A percentile compares a stretch with the other conserved stretches of the same genome.
phyloP scores from a whole-genome alignment of 92 coral and sea anemone genomes.

The Siderastrea siderea region DNA sequence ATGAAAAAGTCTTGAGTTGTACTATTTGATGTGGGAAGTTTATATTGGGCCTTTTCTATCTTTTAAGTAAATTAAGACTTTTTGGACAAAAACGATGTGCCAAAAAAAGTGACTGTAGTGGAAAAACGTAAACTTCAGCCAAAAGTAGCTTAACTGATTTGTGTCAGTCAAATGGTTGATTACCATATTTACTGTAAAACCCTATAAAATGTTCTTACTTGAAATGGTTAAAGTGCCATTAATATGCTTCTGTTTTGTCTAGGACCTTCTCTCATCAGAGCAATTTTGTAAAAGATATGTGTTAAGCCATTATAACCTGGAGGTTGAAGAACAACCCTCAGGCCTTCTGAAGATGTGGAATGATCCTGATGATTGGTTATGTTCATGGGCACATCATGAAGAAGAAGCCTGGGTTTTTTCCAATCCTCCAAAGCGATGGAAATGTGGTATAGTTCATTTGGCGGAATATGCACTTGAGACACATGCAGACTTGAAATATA shows the following conservation, averaged over 20 bases:
- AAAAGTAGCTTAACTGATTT: too few species aligned
- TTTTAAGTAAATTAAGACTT: too few species aligned
- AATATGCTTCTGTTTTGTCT: neutral
- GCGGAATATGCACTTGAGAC: constrained; percentile 22
- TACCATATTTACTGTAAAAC: too few species aligned
- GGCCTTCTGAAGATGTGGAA: constrained; percentile 34
- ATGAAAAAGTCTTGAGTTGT: too few species aligned
- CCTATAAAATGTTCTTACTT: neutral
- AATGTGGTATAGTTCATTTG: constrained; percentile 65
- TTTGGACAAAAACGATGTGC: too few species aligned
- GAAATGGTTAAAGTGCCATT: neutral
- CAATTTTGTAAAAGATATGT: constrained; percentile 36
- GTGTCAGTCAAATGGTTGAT: too few species aligned
- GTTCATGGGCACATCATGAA: constrained; percentile 16
- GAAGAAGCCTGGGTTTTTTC: constrained; percentile 35
- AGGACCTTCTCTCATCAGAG: constrained; percentile 41
- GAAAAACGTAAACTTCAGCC: too few species aligned
- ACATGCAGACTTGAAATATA: constrained; percentile 44
- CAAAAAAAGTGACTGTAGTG: too few species aligned
- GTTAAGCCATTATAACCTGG: constrained; percentile 19
- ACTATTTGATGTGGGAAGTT: too few species aligned
- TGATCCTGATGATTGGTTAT: constrained; percentile 18
- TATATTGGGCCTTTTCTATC: too few species aligned
- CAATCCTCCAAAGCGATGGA: constrained; percentile 54
- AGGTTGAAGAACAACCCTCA: constrained; percentile 20